Conservation (phyloP, 2,797 vertebrate species). For the Chaetophractus vellerosus region DNA sequence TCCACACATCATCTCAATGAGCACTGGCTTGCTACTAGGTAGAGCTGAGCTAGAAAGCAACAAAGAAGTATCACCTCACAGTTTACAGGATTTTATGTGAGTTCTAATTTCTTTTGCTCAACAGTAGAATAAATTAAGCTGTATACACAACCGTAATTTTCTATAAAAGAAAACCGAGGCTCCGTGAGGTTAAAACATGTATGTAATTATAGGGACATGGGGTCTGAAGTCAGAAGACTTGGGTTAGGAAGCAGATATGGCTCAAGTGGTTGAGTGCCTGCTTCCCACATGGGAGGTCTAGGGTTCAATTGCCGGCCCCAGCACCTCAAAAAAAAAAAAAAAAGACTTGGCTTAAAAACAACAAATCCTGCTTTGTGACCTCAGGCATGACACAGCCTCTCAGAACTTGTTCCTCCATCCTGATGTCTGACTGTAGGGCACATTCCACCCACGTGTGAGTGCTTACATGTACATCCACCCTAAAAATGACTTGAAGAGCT, state of each 20-base stretch:
- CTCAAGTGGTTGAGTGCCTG: no score
- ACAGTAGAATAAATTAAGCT: background rate
- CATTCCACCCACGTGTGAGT: background rate
- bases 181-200: background rate
- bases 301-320: no score
- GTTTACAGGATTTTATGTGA: background rate
- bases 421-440: background rate
- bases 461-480: background rate
- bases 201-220: background rate
- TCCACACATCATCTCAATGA: background rate
- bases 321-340: no score
- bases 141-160: background rate
- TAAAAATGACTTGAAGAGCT: constrained; percentile 2
- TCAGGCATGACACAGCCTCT: background rate
- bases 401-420: no score
- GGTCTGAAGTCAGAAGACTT: background rate
- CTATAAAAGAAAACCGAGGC: background rate
- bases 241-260: background rate
- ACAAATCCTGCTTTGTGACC: constrained; percentile 9
- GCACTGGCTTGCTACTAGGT: background rate
- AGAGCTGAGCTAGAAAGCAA: background rate
- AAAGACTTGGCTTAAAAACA: background rate
- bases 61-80: constrained; percentile 6
- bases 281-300: no score
- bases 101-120: constrained; percentile 17